Percentiles rank a stretch among this genome's conserved stretches.
phyloP scores from a whole-genome alignment of 2,888 invertebrate species.

The Trachelus troglodyta region DNA sequence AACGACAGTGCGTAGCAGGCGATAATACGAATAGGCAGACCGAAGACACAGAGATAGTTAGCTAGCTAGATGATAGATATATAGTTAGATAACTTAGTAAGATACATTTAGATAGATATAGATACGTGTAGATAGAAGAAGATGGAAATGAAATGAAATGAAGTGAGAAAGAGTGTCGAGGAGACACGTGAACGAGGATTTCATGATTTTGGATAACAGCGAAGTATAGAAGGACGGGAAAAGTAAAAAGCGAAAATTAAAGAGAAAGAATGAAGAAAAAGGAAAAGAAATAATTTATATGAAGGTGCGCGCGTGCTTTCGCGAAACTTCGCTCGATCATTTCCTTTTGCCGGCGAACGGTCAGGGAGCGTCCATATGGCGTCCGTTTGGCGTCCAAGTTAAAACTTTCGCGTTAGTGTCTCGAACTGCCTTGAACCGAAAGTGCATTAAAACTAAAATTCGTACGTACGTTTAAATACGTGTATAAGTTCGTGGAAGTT shows the following conservation, averaged over 20 bases:
- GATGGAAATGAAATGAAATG: background rate
- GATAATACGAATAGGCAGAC: background rate
- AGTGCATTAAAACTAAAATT: constrained; percentile 56
- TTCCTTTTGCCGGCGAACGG: constrained; percentile 19
- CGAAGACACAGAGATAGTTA: background rate
- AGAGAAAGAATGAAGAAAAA: background rate
- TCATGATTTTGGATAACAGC: background rate
- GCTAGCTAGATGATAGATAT: background rate
- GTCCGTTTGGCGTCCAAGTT: background rate
- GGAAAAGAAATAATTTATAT: background rate
- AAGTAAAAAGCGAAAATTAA: background rate
- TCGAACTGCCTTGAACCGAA: constrained; percentile 65
- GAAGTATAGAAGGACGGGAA: constrained; percentile 5
- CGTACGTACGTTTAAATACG: constrained; percentile 2
- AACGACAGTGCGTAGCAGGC: background rate
- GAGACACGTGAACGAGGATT: no score
- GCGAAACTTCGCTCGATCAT: background rate
- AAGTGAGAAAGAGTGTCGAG: background rate
- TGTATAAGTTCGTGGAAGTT: background rate
- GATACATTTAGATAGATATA: background rate
- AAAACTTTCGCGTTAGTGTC: constrained; percentile 42
- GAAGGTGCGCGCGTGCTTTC: background rate
- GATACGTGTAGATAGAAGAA: background rate
- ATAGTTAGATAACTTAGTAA: background rate
- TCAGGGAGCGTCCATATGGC: background rate